A percentile compares a stretch with the other conserved stretches of the same genome.
phyloP scores from a whole-genome alignment of 2,113 vertebrate species.

The Colinus virginianus region DNA sequence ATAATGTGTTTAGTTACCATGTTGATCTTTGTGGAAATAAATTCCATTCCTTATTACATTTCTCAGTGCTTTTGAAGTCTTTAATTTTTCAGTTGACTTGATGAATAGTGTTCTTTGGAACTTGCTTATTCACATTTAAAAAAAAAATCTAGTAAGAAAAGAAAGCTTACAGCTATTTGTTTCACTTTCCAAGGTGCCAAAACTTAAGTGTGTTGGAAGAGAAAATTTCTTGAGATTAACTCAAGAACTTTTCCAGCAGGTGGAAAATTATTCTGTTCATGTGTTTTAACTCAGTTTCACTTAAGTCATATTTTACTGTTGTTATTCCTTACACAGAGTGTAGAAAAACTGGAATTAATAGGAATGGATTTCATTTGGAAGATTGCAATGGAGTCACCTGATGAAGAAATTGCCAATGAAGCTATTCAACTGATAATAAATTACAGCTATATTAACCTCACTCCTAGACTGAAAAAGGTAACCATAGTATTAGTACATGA shows the following conservation, averaged over 20 bases:
- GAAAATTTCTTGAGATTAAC: not conserved
- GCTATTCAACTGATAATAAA: constrained; percentile 98
- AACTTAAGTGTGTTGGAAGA: not conserved
- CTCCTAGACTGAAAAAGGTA: constrained; percentile 98
- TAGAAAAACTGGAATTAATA: constrained; percentile 95
- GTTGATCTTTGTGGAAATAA: constrained; percentile 3
- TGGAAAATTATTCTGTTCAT: not conserved
- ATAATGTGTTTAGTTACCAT: not conserved
- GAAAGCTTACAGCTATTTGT: not conserved
- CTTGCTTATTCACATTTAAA: not conserved
- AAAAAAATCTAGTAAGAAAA: not conserved
- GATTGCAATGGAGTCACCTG: constrained; percentile 98
- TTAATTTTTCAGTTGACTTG: not conserved
- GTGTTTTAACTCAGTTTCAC: not conserved
- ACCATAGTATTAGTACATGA: not conserved
- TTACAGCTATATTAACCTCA: constrained; percentile 98
- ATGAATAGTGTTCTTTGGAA: not conserved
- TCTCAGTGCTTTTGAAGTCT: not conserved
- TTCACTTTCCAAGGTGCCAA: not conserved
- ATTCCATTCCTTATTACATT: not conserved
- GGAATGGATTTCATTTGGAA: constrained; percentile 99
- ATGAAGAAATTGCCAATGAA: constrained; percentile 99
- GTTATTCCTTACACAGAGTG: constrained; percentile 82
- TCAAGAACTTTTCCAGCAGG: not conserved
- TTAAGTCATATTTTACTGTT: not conserved